Percentiles rank a stretch among this genome's conserved stretches.
Conservation (phyloP, 2,113 vertebrate species). For the Antechinus stuartii region DNA sequence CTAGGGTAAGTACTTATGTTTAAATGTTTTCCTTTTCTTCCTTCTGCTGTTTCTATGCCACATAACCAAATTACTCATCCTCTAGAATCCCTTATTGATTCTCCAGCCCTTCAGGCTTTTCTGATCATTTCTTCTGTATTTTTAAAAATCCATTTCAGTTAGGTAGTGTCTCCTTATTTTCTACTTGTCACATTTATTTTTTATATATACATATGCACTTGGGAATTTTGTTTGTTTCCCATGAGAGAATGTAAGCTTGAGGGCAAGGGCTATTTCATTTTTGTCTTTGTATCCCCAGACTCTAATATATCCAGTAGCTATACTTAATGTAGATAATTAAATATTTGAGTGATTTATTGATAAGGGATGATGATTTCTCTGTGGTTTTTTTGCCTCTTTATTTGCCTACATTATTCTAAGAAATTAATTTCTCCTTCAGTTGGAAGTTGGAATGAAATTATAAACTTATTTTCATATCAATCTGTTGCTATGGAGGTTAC, state of each 20-base stretch:
- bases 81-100: constrained; percentile 1
- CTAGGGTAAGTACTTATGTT: not conserved
- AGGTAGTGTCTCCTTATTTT: not conserved
- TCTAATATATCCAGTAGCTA: not conserved
- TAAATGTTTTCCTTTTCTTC: not conserved
- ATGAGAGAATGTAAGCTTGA: not conserved
- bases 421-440: constrained; percentile 17
- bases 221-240: not conserved
- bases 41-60: not conserved
- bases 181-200: not conserved
- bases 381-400: constrained; percentile 32
- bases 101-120: not conserved
- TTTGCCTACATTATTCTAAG: not conserved
- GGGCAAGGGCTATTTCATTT: not conserved
- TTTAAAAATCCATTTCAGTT: not conserved
- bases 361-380: not conserved
- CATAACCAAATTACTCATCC: not conserved
- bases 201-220: not conserved
- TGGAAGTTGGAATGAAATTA: constrained; percentile 48
- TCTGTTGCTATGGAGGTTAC: constrained; percentile 47
- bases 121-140: constrained; percentile 28
- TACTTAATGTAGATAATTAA: not conserved
- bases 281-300: not conserved
- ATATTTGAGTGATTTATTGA: not conserved
- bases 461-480: constrained; percentile 31